Base-by-base conservation (phyloP, 2,888 invertebrate genomes). In the Lasioglossum zephyrum region DNA sequence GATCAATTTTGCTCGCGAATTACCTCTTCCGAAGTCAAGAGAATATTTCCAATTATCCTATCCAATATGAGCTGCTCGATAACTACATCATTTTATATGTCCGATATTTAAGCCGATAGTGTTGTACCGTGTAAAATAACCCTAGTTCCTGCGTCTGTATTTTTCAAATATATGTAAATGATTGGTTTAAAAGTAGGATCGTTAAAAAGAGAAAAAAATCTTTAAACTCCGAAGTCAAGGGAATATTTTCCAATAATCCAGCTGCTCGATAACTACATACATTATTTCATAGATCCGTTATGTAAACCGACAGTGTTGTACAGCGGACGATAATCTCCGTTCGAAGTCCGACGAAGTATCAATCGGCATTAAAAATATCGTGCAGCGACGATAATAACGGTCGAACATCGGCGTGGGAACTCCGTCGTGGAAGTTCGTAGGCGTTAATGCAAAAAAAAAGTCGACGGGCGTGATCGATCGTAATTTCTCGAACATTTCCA, bases 401-500 rank as follows among this genome's bases (percentile, higher is more conserved):
- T 3, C n/a, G 36, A 11, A 39, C 11, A 22, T 11, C 36, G 18
- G 39, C 39, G 9, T 4, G 69, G 39, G 39, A 39, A 69, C 8
- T 31, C 31, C 18, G 63, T 18, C 36, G 31, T 3, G 39, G 69
- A 31, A 49, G 22, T 73, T 73, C 47, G 49, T n/a, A 49, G 49
- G 26, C 31, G 73, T 47, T 26, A 47, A 31, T 36, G 49, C 49
- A 41, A 70, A 41, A 41, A 70, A n/a, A 41, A 6, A 41, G 41
- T 5, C 41, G n/a, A 13, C n/a, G 41, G n/a, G 13, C 26, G 22
- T 22, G 36, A 73, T 73, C 36, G 73, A 47, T 73, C 73, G 73
- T 53, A 73, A 53, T 47, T 73, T 22, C 49, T 36, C 73, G 73
- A 53, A 73, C 73, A 73, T 53, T 73, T 73, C 53, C 73, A 44